phyloP scores from a whole-genome alignment of 2,797 vertebrate species.

The Vultur gryphus region DNA sequence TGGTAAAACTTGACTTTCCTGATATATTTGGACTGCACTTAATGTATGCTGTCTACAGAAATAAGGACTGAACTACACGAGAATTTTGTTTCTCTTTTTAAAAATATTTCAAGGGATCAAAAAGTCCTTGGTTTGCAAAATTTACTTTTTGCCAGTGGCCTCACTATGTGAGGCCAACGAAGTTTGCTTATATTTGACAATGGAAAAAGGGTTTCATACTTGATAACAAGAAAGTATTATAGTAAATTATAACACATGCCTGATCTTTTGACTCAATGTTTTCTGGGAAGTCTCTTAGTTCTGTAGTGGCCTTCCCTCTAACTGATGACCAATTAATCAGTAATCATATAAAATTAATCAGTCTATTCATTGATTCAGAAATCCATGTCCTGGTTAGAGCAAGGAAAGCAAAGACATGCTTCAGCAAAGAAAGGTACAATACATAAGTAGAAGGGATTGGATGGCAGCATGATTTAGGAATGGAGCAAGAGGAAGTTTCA shows the following conservation, averaged over 20 bases:
- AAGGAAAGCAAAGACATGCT: neutral
- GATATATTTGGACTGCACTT: neutral
- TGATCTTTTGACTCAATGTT: neutral
- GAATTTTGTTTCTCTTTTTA: neutral
- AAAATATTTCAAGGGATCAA: neutral
- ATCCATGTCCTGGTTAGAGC: neutral
- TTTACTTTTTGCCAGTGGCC: neutral
- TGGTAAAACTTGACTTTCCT: neutral
- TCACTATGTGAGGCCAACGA: neutral
- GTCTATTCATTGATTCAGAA: neutral
- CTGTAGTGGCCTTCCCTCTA: neutral
- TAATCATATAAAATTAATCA: neutral
- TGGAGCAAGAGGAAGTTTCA: neutral
- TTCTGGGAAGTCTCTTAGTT: neutral
- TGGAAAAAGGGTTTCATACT: neutral
- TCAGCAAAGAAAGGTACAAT: neutral
- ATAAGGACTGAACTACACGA: neutral
- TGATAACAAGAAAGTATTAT: neutral
- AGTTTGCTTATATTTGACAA: neutral
- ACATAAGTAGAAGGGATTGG: neutral
- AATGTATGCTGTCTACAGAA: neutral
- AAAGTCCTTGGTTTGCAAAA: neutral
- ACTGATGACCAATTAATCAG: neutral
- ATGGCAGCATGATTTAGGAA: neutral
- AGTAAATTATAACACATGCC: neutral